Conservation (phyloP, 2,797 vertebrate species). For the Typhlichthys eigenmanni region DNA sequence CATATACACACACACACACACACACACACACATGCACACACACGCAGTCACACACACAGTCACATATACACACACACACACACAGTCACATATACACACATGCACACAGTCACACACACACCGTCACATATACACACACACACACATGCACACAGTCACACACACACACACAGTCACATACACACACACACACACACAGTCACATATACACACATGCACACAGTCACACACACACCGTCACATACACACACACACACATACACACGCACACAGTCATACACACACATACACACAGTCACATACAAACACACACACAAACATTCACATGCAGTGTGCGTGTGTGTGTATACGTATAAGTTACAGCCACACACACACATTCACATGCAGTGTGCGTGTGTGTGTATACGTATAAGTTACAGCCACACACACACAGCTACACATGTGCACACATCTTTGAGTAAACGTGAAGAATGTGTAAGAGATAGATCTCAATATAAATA, state of each 20-base stretch:
- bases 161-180: too few species aligned
- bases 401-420: too few species aligned
- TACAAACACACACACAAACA: background rate
- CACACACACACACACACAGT: conserved; percentile 15
- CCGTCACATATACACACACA: conserved; percentile 29
- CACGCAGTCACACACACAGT: background rate
- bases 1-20: too few species aligned
- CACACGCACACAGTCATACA: background rate
- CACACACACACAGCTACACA: too few species aligned
- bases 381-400: background rate
- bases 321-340: background rate
- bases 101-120: too few species aligned
- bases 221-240: background rate
- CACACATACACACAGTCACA: conserved; percentile 20
- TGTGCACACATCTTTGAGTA: too few species aligned
- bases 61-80: background rate
- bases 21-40: conserved; percentile 18
- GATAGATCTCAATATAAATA: too few species aligned
- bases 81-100: too few species aligned
- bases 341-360: too few species aligned
- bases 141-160: background rate
- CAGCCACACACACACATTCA: too few species aligned
- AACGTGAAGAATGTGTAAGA: too few species aligned
- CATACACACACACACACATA: too few species aligned
- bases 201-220: background rate